phyloP scores from a whole-genome alignment of 2,888 invertebrate genomes.

The Drepanosiphum platanoidis region DNA sequence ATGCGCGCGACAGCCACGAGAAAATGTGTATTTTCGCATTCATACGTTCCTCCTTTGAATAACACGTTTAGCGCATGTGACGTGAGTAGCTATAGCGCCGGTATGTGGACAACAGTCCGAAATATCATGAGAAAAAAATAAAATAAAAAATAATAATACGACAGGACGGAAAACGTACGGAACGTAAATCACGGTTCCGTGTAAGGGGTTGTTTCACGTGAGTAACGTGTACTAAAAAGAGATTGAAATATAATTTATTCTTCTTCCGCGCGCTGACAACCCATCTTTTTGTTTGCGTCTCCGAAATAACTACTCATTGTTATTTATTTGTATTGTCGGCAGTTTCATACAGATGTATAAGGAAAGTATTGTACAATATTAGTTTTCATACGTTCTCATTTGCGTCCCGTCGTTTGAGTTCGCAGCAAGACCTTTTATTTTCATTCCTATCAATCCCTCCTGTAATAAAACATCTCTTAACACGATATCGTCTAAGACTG shows the following conservation, averaged over 20 bases:
- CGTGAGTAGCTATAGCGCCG: neutral
- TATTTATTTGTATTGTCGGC: neutral
- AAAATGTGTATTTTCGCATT: neutral
- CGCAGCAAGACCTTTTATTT: neutral
- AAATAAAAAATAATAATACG: too few relatives aligned
- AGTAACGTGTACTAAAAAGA: neutral
- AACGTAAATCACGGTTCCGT: conserved; percentile 17
- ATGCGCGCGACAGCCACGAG: neutral
- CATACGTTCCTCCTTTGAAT: conserved; percentile 1
- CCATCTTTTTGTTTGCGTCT: neutral
- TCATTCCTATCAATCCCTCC: neutral
- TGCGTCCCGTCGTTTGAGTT: neutral
- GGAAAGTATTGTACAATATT: too few relatives aligned
- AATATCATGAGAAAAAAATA: neutral
- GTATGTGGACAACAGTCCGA: conserved; percentile 7
- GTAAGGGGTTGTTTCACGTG: neutral
- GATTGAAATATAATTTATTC: conserved; percentile 19
- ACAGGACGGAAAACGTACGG: neutral
- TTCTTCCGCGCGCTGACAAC: neutral
- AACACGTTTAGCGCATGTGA: neutral
- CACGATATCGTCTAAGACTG: neutral
- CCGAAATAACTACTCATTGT: conserved; percentile 1
- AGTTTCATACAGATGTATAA: neutral
- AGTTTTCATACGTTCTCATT: neutral
- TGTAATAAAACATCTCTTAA: neutral